Evolutionary conservation across 2,888 invertebrate species (phyloP).

Genomic region (Eudasyphora cyanicolor): DNA sequence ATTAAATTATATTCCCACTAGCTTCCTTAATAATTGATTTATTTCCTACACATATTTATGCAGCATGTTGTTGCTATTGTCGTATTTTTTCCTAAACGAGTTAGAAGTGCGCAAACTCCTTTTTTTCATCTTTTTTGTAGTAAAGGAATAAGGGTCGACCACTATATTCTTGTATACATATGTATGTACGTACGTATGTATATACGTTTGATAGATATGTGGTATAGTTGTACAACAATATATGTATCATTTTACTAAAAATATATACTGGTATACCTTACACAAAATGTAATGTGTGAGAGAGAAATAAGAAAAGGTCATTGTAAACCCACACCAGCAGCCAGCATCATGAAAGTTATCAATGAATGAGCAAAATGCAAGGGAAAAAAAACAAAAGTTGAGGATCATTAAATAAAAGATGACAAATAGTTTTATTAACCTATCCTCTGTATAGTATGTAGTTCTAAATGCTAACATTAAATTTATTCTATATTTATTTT

Average conservation of each 20-base stretch:
- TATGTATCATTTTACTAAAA: constrained; percentile 34
- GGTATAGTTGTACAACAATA: background rate
- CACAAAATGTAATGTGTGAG: too few relatives aligned
- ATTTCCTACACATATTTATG: background rate
- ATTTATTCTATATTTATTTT: too few relatives aligned
- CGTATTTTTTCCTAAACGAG: background rate
- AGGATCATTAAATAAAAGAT: background rate
- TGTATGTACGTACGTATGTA: constrained; percentile 25
- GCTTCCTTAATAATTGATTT: constrained; percentile 16
- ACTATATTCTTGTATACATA: constrained; percentile 18
- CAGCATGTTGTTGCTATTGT: background rate
- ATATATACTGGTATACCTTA: constrained; percentile 40
- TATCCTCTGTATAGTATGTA: background rate
- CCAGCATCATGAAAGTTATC: constrained; percentile 4
- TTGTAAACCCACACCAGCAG: background rate
- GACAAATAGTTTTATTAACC: too few relatives aligned
- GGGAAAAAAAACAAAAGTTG: background rate
- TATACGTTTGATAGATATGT: too few relatives aligned
- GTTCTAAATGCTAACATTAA: background rate
- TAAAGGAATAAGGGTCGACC: constrained; percentile 15
- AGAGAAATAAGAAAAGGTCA: constrained; percentile 18
- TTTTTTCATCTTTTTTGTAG: constrained; percentile 35
- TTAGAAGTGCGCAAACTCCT: constrained; percentile 60
- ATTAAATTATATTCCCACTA: background rate
- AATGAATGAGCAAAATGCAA: background rate